Evolutionary conservation across 1,140 invertebrate species (phyloP).

Genomic region (Parasteatoda tepidariorum): DNA sequence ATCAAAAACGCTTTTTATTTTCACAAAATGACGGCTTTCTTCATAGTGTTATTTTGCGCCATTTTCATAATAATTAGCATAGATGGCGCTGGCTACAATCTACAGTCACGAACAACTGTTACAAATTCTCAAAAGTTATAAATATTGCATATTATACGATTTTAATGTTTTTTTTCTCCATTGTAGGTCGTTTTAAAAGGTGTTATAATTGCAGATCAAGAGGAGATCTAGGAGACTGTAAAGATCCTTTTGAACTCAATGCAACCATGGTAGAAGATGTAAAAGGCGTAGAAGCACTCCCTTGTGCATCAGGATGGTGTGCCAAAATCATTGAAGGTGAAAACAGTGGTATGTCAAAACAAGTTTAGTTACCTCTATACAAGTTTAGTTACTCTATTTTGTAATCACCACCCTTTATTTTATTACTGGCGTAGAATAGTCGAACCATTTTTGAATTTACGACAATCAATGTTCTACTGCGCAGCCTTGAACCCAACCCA

Average conservation of each 20-base stretch:
- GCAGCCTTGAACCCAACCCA: no score
- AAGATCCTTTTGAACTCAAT: conserved; percentile 86
- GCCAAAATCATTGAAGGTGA: conserved; percentile 89
- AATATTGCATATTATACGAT: no score
- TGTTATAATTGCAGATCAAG: conserved; percentile 86
- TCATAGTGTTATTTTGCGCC: no score
- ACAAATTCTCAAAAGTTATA: background rate
- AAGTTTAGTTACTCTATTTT: no score
- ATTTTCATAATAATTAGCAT: no score
- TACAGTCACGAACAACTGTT: background rate
- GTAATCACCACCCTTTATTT: no score
- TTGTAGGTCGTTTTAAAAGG: conserved; percentile 70
- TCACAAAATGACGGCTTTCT: no score
- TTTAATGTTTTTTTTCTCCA: background rate
- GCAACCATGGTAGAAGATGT: conserved; percentile 66
- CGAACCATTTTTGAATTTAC: no score
- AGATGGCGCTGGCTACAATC: background rate
- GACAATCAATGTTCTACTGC: no score
- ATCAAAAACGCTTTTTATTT: no score
- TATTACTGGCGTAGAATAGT: no score
- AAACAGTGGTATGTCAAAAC: conserved; percentile 74
- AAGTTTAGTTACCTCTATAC: no score
- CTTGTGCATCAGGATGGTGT: conserved; percentile 93
- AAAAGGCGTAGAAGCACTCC: conserved; percentile 78
- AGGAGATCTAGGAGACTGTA: conserved; percentile 87